Evolutionary conservation across 2,797 vertebrate species (phyloP).

Genomic region (Esox masquinongy): DNA sequence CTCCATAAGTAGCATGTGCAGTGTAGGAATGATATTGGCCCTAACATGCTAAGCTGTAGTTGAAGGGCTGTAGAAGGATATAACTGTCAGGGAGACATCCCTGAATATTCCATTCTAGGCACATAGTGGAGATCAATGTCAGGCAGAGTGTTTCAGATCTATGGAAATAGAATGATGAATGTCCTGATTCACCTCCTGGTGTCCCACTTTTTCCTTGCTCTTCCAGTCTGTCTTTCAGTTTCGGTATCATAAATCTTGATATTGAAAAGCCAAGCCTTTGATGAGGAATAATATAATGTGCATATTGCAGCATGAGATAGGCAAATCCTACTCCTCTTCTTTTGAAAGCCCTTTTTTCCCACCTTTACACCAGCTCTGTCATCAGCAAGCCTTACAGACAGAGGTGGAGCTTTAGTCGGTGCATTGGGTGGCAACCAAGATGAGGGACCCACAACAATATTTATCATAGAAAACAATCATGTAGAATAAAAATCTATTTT

Average conservation of each 20-base stretch:
- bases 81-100: slow-evolving; percentile 29
- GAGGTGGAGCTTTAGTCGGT: not conserved
- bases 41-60: not conserved
- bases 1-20: not conserved
- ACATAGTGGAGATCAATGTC: slow-evolving; percentile 26
- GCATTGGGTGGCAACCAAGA: too few relatives aligned
- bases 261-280: slow-evolving; percentile 62
- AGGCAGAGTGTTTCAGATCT: slow-evolving; percentile 28
- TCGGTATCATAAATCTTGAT: slow-evolving; percentile 58
- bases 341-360: slow-evolving; percentile 52
- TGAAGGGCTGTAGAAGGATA: slow-evolving; percentile 29
- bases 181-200: slow-evolving; percentile 53
- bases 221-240: not conserved
- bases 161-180: slow-evolving; percentile 46
- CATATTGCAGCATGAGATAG: slow-evolving; percentile 59
- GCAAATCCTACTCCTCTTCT: slow-evolving; percentile 54
- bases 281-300: slow-evolving; percentile 65
- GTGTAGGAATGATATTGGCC: not conserved
- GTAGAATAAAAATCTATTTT: too few relatives aligned
- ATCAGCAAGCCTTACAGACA: slow-evolving; percentile 44
- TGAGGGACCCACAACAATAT: too few relatives aligned
- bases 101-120: slow-evolving; percentile 11
- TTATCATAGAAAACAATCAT: too few relatives aligned
- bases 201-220: slow-evolving; percentile 40
- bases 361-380: slow-evolving; percentile 62